Conservation (phyloP, 2,797 vertebrate species). For the Urocyon cinereoargenteus region DNA sequence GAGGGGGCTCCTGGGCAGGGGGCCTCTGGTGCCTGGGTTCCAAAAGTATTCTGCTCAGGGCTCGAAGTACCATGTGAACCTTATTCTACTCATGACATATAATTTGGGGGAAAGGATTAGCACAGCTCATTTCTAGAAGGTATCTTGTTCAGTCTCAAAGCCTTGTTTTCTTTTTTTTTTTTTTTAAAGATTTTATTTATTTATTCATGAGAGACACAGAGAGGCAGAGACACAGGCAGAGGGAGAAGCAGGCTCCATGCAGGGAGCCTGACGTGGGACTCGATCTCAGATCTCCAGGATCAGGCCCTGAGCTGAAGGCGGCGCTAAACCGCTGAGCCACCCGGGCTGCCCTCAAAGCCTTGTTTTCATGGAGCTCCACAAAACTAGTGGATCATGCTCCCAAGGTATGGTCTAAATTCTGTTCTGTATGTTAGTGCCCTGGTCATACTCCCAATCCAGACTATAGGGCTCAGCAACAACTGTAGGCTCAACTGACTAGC, state of each 20-base stretch:
- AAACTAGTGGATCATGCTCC: conserved; percentile 34
- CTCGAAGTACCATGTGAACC: conserved; percentile 76
- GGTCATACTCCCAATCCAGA: conserved; percentile 1
- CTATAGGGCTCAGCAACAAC: conserved; percentile 1
- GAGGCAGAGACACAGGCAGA: too few relatives aligned
- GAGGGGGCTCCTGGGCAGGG: conserved; percentile 17
- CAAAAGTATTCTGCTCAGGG: conserved; percentile 63
- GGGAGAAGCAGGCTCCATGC: too few relatives aligned
- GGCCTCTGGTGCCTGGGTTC: conserved; percentile 31
- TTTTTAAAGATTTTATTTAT: too few relatives aligned
- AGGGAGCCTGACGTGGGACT: too few relatives aligned
- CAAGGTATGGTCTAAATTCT: conserved; percentile 47
- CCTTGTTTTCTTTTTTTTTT: conserved; percentile 28
- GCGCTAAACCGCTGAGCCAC: too few relatives aligned
- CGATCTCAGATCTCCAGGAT: too few relatives aligned
- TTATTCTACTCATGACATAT: conserved; percentile 54
- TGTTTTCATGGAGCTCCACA: conserved; percentile 54
- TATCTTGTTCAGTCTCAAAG: conserved; percentile 73
- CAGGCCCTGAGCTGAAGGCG: too few relatives aligned
- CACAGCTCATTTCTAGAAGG: conserved; percentile 57
- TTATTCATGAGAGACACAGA: too few relatives aligned
- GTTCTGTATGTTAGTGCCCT: conserved; percentile 30
- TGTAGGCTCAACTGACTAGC: conserved; percentile 49
- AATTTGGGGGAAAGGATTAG: conserved; percentile 27
- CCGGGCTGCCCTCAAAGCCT: conserved; percentile 44